A percentile compares a stretch with the other conserved stretches of the same genome.
Evolutionary conservation across 2,797 vertebrate species (phyloP).

Genomic region (Pachyuromys duprasi): DNA sequence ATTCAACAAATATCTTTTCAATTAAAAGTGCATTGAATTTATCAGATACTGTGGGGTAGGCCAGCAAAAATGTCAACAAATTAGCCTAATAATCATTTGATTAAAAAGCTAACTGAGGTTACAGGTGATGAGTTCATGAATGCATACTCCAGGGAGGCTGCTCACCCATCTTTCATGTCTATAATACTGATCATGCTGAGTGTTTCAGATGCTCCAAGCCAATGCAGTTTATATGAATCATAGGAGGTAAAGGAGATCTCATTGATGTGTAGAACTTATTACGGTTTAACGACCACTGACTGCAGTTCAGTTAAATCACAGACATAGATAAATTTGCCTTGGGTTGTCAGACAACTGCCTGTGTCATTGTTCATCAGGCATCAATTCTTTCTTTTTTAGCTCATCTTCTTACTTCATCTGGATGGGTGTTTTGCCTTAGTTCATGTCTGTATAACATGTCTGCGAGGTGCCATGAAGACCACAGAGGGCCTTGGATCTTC

Average conservation of each 20-base stretch:
- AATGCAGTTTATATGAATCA: slow-evolving; percentile 59
- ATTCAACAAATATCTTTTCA: not conserved
- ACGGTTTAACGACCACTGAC: slow-evolving; percentile 22
- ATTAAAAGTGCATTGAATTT: slow-evolving; percentile 5
- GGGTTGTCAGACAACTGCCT: slow-evolving; percentile 75
- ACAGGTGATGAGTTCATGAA: not conserved
- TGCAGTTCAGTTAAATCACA: slow-evolving; percentile 40
- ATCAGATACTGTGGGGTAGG: not conserved
- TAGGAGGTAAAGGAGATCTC: slow-evolving; percentile 29
- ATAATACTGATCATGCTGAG: not conserved
- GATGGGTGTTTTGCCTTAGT: not conserved
- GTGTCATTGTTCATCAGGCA: slow-evolving; percentile 55
- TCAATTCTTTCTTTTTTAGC: slow-evolving; percentile 58
- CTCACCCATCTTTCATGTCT: not conserved
- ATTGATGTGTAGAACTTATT: slow-evolving; percentile 31
- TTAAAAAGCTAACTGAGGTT: not conserved
- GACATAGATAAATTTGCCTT: slow-evolving; percentile 70
- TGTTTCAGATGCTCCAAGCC: slow-evolving; percentile 65
- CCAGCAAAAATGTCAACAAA: slow-evolving; percentile 14
- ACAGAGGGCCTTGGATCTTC: not conserved
- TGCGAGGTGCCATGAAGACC: not conserved
- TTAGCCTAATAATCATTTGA: not conserved
- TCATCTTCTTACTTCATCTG: not conserved
- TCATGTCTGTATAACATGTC: not conserved
- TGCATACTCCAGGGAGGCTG: not conserved